Conservation (phyloP, 2,113 vertebrate genomes). For the Peromyscus californicus region DNA sequence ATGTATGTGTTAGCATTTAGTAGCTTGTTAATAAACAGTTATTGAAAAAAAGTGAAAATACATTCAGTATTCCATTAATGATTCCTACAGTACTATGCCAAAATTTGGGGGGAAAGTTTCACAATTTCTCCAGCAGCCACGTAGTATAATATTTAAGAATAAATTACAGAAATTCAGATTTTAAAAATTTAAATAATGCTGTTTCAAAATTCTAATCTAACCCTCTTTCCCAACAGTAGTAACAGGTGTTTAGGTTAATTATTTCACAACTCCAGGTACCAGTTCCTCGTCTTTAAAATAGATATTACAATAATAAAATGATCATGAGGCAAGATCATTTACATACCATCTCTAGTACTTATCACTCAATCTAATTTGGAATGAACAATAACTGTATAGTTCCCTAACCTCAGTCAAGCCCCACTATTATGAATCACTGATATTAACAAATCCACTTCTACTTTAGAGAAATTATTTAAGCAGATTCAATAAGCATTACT, state of each 20-base stretch:
- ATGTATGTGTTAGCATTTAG: background rate
- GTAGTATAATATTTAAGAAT: background rate
- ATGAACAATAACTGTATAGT: background rate
- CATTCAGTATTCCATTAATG: background rate
- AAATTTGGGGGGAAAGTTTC: background rate
- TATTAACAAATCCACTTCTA: background rate
- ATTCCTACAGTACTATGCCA: background rate
- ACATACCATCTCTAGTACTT: background rate
- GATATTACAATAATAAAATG: background rate
- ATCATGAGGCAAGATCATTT: background rate
- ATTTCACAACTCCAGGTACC: background rate
- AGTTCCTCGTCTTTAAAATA: constrained; percentile 36
- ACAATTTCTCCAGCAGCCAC: background rate
- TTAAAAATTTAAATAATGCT: background rate
- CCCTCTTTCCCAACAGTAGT: constrained; percentile 23
- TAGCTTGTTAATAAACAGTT: background rate
- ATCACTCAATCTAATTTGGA: background rate
- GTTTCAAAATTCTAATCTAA: background rate
- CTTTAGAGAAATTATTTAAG: background rate
- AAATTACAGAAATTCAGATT: background rate
- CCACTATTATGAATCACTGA: background rate
- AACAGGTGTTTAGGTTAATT: background rate
- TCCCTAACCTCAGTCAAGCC: background rate
- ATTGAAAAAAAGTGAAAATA: background rate
- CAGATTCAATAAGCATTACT: background rate